Evolutionary conservation across 2,888 invertebrate species (phyloP), one percentile per base, ranked within the genome.

Genomic region (Microplitis deprimator): DNA sequence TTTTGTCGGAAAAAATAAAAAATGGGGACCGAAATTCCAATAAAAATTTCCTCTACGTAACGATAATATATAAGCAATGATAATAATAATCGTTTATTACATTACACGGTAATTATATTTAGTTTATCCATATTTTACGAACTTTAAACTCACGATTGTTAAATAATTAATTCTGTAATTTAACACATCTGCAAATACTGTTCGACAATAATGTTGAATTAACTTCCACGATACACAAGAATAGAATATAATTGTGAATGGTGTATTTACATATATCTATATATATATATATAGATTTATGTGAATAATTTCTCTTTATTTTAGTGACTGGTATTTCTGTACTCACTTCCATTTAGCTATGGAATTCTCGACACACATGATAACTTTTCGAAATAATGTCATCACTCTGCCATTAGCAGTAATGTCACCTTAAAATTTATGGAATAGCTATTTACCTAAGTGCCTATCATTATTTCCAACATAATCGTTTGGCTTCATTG

Each of bases 181-280:
- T 50, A 13, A 50, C 50, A 50, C 61, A 38, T 62, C 38, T 16
- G 64, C 13, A 7, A 7, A 72, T 29, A 38, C 16, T 29, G 20
- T 16, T 29, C 29, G 29, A 10, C 8, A 72, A 61, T 38, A 29
- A 20, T 17, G 39, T 6, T 10, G 39, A 13, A 68, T 68, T 68
- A 68, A 68, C 68, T 68, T 68, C 68, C 17, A 41, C 5, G 8
- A 68, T 39, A 68, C 16, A 39, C 39, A 68, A 68, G 13, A 16
- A 41, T 68, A 39, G 68, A 68, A 39, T 68, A 68, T 16, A 13
- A 17, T 68, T 13, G 17, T 65, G 39, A 39, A 68, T 68, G 39
- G 38, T 50, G 50, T 50, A 50, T 50, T 50, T 50, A 50, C 50
- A 50, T 50, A 5, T 50, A 62, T 62, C 7, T 17, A 62, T 17